Conservation (phyloP, 2,113 vertebrate species). For the Ahaetulla prasina region DNA sequence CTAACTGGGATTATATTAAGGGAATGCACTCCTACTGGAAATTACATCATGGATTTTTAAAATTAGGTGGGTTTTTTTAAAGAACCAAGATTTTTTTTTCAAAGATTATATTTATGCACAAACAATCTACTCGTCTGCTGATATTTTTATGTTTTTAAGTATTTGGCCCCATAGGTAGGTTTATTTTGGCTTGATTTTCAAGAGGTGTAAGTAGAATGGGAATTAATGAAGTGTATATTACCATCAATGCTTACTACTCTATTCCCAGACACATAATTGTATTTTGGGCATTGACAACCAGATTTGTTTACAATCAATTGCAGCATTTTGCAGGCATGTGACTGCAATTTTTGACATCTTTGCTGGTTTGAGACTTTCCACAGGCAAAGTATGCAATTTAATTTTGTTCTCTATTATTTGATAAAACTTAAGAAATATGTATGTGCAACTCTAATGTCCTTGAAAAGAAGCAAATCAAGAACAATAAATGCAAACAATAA, state of each 20-base stretch:
- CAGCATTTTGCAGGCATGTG: background rate
- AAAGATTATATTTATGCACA: background rate
- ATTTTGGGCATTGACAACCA: background rate
- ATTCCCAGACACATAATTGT: background rate
- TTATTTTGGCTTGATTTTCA: background rate
- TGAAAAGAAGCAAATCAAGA: background rate
- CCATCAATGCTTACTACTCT: background rate
- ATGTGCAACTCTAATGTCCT: background rate
- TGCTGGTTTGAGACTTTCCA: background rate
- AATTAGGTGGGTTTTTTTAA: background rate
- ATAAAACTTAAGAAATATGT: background rate
- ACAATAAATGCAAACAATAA: background rate
- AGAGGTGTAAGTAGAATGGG: background rate
- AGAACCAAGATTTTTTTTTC: constrained; percentile 31
- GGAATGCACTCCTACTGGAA: constrained; percentile 53
- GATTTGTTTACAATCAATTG: background rate
- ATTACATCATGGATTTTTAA: constrained; percentile 49
- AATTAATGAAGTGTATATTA: background rate
- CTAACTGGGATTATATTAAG: constrained; percentile 73
- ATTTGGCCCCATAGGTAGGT: background rate
- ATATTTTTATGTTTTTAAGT: background rate
- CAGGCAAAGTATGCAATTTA: background rate
- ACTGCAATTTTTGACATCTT: background rate
- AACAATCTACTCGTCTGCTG: background rate
- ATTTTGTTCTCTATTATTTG: background rate